Percentiles rank a stretch among this genome's conserved stretches.
Conservation (phyloP, 2,888 invertebrate genomes). For the Entomobrya multifasciata region DNA sequence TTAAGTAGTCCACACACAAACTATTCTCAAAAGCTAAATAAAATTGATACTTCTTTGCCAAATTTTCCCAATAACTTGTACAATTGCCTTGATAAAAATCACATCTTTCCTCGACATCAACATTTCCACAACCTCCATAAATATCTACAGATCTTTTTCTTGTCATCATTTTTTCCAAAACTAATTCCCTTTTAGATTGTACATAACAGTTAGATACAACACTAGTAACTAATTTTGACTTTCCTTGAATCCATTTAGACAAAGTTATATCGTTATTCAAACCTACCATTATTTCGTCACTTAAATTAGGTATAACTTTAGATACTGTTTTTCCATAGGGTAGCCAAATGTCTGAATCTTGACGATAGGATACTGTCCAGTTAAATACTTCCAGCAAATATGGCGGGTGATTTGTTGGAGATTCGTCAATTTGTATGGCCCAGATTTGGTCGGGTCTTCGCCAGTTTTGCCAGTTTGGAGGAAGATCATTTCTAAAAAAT, state of each 20-base stretch:
- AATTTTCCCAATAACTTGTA: not conserved
- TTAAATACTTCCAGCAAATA: too few species aligned
- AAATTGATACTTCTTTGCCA: slow-evolving; percentile 38
- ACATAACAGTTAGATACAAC: slow-evolving; percentile 27
- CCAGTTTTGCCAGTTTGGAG: too few species aligned
- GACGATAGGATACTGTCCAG: slow-evolving; percentile 15
- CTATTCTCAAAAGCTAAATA: slow-evolving; percentile 58
- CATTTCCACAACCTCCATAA: not conserved
- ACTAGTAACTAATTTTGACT: slow-evolving; percentile 5
- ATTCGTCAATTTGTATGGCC: too few species aligned
- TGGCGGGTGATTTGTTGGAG: too few species aligned
- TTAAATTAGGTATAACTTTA: too few species aligned
- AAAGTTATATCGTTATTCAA: not conserved
- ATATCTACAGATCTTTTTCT: not conserved
- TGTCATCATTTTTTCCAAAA: not conserved
- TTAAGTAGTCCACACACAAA: slow-evolving; percentile 69
- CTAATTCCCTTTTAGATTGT: slow-evolving; percentile 14
- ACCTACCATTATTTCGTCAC: not conserved
- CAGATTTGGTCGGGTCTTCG: too few species aligned
- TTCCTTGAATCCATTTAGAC: too few species aligned
- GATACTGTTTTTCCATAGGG: not conserved
- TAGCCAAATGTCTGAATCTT: not conserved
- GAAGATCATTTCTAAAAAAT: too few species aligned
- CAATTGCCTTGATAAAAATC: not conserved
- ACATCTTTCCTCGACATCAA: too few species aligned